Base-by-base conservation (phyloP, 1,140 invertebrate species). In the Aradophagus sp. region DNA sequence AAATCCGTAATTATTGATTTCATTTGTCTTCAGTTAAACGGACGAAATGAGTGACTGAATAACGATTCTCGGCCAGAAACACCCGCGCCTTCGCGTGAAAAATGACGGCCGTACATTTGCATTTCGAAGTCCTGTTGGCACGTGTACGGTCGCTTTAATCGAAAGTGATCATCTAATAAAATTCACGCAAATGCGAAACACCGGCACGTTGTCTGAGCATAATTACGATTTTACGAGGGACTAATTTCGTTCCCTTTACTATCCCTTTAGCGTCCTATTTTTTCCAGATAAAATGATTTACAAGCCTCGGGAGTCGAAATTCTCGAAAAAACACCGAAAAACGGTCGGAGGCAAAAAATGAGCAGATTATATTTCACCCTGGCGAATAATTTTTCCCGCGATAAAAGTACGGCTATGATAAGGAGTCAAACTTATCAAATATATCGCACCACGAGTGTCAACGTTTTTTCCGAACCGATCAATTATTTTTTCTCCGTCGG, bases 371-470 rank as follows among this genome's bases (percentile, higher is more conserved):
- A 17, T 34, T 44, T 56, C 31, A 16, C 0, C 7, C 50, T 2
- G 14, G 2, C 10, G 23, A 36, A 45, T 34, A 58, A 45, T 58
- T 58, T 26, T n/a, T 5, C 2, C 2, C 14, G 13, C 20, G 44
- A 41, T 61, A 41, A 61, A 31, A 61, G 32, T 32, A 15, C 27
- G 17, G 10, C 36, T 48, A 17, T 34, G 39, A 48, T 61, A 61
- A 48, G 19, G 36, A 61, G 44, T 61, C 26, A 61, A 39, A 48
- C 27, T 61, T 61, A 61, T 61, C 56, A 48, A 48, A 36, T 41
- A 45, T 45, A 58, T 58, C 41, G 19, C 20, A 12, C n/a, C 10
- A 13, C 35, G 15, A 38, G 29, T 52, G 52, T 35, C 26, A 55
- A 55, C 27, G 52, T 41, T 55, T 42, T 55, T 41, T 23, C 5